Conservation (phyloP, 2,797 vertebrate genomes). For the Cyclura pinguis region DNA sequence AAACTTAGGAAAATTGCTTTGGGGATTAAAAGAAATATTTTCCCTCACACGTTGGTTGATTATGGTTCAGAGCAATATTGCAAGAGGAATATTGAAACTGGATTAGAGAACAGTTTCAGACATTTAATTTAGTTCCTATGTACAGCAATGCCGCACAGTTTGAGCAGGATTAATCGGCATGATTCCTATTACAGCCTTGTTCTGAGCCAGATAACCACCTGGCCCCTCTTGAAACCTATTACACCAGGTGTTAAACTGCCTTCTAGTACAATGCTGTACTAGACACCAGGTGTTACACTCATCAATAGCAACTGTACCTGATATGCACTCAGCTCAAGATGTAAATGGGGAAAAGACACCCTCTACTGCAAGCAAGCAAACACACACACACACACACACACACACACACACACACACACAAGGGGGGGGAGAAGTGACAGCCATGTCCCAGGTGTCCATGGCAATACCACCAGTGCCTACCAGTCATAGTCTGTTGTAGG, state of each 20-base stretch:
- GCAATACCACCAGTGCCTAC: not conserved
- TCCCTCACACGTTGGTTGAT: slow-evolving; percentile 59
- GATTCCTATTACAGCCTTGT: slow-evolving; percentile 62
- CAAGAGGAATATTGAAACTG: slow-evolving; percentile 59
- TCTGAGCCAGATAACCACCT: slow-evolving; percentile 62
- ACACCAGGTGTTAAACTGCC: slow-evolving; percentile 10
- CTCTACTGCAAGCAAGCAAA: too few relatives aligned
- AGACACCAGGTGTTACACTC: not conserved
- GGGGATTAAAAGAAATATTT: slow-evolving; percentile 55
- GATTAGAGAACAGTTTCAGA: slow-evolving; percentile 66
- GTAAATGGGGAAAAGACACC: not conserved
- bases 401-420: too few relatives aligned
- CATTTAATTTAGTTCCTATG: slow-evolving; percentile 75
- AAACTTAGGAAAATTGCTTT: slow-evolving; percentile 30
- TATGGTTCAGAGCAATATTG: slow-evolving; percentile 60
- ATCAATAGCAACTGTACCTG: not conserved
- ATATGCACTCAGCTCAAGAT: not conserved
- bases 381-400: too few relatives aligned
- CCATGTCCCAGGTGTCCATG: not conserved
- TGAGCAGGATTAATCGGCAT: slow-evolving; percentile 72
- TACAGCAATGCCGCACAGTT: slow-evolving; percentile 65
- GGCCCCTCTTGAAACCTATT: slow-evolving; percentile 64
- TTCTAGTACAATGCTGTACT: not conserved
- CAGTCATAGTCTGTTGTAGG: not conserved
- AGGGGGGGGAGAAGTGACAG: not conserved